phyloP scores from a whole-genome alignment of 2,113 vertebrate genomes.

The Sinocyclocheilus anshuiensis region DNA sequence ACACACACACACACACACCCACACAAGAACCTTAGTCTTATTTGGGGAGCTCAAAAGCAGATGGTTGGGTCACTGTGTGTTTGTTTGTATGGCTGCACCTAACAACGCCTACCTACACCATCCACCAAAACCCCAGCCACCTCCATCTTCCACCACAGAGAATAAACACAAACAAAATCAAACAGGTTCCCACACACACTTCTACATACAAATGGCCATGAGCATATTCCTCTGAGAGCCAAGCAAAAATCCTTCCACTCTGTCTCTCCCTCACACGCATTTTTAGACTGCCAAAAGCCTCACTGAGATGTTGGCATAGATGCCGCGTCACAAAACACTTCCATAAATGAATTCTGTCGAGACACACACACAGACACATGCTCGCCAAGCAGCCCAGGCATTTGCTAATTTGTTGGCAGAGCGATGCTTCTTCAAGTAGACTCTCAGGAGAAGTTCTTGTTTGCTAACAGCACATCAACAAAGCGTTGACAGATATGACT shows the following conservation, averaged over 20 bases:
- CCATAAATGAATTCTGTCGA: constrained; percentile 47
- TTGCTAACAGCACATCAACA: constrained; percentile 42
- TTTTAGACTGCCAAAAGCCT: constrained; percentile 30
- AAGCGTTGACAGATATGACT: constrained; percentile 41
- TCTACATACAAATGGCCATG: neutral
- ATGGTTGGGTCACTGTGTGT: constrained; percentile 19
- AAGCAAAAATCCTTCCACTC: constrained; percentile 11
- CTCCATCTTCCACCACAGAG: constrained; percentile 16
- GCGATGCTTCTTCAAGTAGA: constrained; percentile 35
- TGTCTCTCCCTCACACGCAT: neutral
- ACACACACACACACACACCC: neutral
- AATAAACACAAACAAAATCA: constrained; percentile 22
- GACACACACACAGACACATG: constrained; percentile 37
- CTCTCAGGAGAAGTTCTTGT: constrained; percentile 43
- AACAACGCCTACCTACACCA: constrained; percentile 21
- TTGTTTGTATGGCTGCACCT: neutral
- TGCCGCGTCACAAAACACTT: constrained; percentile 39
- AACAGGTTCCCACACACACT: constrained; percentile 7
- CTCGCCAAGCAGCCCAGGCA: constrained; percentile 38
- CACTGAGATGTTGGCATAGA: constrained; percentile 37
- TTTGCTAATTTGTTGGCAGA: constrained; percentile 41
- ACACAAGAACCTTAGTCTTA: neutral
- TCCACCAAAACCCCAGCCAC: neutral
- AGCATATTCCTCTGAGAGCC: neutral
- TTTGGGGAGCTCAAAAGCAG: neutral